Evolutionary conservation across 2,888 invertebrate species (phyloP), one percentile per base, ranked within the genome.

Genomic region (Oxycera nigricornis): DNA sequence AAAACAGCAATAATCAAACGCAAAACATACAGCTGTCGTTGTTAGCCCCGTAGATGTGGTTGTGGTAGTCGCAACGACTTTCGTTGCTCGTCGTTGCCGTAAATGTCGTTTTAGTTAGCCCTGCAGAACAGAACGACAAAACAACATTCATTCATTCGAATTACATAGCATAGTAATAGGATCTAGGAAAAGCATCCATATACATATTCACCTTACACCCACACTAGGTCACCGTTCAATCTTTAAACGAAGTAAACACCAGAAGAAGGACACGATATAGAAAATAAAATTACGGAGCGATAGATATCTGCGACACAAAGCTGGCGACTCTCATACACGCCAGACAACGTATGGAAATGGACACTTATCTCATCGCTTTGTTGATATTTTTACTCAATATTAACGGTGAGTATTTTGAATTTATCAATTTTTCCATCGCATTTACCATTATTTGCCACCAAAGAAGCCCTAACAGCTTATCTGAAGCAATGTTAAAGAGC

Each of bases 311-410:
- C 30, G n/a, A 30, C 14, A 41, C 46, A 46, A 73, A 73, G 30
- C 73, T 73, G 77, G 72, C 75, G 73, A 75, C 59, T 68, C 26
- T 22, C 55, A 68, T 72, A 72, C n/a, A n/a, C 73, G 70, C 73
- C 72, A 74, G 77, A 73, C 65, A 77, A 61, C 65, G 72, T 72
- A 52, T 77, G 77, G 78, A 75, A 74, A 78, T 78, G 78, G 78
- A 75, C 74, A 75, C 77, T 75, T 75, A 76, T 73, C 74, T 76
- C 74, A 67, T 76, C 74, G 74, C 70, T 74, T 77, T 78, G 61
- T 73, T 78, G 72, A 74, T 78, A 70, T 76, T 78, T 73, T 75
- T 78, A 57, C 59, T 75, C 75, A 74, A 72, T 72, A 76, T 78
- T 76, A 78, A 77, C 76, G 78, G 78, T 78, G 73, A 73, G 77